These are phyloP conservation scores for Oreochromis niloticus DNA, from an alignment of 2,113 vertebrate species.

Conservation along the genomic window DNA sequence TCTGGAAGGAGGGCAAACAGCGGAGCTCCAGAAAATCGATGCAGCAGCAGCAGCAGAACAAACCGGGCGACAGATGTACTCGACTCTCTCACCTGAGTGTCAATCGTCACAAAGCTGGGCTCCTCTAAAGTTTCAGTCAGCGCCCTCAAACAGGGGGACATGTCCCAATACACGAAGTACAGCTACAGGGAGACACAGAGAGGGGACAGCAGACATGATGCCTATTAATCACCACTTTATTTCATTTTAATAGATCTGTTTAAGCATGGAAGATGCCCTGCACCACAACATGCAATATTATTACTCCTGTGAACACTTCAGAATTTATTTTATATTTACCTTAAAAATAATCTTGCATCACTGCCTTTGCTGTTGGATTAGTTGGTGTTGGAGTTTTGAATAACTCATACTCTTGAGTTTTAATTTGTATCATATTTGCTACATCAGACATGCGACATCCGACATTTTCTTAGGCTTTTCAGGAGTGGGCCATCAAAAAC, in stretches of 20 bases:
- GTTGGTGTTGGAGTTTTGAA: neutral
- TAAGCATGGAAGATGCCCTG: neutral
- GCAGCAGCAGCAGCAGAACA: neutral
- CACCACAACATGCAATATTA: neutral
- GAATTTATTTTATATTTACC: neutral
- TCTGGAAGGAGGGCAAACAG: neutral
- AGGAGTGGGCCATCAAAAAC: neutral
- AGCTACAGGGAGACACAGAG: constrained; percentile 50
- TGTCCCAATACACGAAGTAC: constrained; percentile 72
- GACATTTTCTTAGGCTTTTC: neutral
- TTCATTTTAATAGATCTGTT: neutral
- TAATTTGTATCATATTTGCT: neutral
- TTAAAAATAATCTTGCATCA: neutral
- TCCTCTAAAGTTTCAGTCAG: constrained; percentile 68
- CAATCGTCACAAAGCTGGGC: constrained; percentile 5
- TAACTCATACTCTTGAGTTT: neutral
- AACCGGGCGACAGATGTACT: neutral
- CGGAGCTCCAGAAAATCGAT: neutral
- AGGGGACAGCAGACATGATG: neutral
- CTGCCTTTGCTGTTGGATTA: neutral
- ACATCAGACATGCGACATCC: neutral
- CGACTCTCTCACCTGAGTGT: constrained; percentile 62
- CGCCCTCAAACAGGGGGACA: constrained; percentile 56
- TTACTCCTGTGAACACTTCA: neutral
- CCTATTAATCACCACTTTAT: neutral